These are phyloP conservation scores for Dolichoris vasculosae DNA, from an alignment of 1,140 invertebrate species.

Conservation along the genomic window DNA sequence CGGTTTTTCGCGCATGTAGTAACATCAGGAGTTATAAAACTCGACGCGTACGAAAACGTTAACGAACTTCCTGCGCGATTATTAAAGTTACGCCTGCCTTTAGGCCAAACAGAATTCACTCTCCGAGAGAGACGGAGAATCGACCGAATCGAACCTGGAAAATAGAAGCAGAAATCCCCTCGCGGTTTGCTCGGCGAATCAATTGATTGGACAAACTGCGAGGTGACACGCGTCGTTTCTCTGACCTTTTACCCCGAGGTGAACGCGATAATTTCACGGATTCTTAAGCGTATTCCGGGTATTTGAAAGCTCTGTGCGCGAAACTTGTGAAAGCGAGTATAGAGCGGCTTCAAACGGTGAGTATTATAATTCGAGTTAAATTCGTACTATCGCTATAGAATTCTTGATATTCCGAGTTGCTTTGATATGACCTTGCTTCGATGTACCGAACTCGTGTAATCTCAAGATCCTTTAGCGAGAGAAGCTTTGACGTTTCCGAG, in stretches of 20 bases:
- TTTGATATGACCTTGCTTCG: not conserved
- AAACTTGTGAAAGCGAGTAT: too few species aligned
- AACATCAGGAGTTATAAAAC: not conserved
- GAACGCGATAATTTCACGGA: constrained; percentile 17
- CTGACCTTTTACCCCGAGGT: not conserved
- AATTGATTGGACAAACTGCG: not conserved
- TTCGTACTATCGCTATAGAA: not conserved
- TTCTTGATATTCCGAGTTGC: not conserved
- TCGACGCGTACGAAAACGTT: not conserved
- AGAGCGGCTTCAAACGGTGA: not conserved
- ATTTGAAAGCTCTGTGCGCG: not conserved
- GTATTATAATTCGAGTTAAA: not conserved
- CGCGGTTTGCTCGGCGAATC: not conserved
- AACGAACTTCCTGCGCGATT: constrained; percentile 25
- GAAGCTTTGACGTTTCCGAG: not conserved
- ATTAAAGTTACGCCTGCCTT: not conserved
- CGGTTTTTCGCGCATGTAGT: not conserved
- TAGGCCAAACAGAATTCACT: not conserved
- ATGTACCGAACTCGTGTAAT: not conserved
- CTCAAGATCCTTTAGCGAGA: not conserved
- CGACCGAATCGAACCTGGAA: constrained; percentile 1
- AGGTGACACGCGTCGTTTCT: not conserved
- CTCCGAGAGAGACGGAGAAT: not conserved
- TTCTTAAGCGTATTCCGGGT: not conserved
- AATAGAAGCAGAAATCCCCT: not conserved